A percentile compares a stretch with the other conserved stretches of the same genome.
These are phyloP conservation scores for Chromoteleia sp. DNA, from an alignment of 2,888 invertebrate species.

Conservation along the genomic window DNA sequence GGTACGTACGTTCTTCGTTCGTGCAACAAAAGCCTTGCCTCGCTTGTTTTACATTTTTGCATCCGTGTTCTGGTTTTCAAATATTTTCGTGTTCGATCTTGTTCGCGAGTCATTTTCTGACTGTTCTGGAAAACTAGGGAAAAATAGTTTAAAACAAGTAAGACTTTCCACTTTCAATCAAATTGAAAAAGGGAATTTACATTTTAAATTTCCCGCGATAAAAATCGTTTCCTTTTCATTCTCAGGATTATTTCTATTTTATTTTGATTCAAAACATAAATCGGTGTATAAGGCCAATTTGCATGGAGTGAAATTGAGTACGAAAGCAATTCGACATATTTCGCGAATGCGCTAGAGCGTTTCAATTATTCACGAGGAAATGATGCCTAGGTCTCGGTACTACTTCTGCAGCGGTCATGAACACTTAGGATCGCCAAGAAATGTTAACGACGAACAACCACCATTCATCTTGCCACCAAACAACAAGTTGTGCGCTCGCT, in stretches of 20 bases:
- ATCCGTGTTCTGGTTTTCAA: neutral
- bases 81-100: conserved; percentile 4
- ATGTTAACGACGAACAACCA: conserved; percentile 82
- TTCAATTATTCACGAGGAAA: conserved; percentile 63
- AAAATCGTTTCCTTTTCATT: too few relatives aligned
- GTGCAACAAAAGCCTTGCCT: conserved; percentile 2
- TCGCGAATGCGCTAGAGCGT: conserved; percentile 45
- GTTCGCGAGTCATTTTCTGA: neutral
- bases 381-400: conserved; percentile 74
- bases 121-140: too few relatives aligned
- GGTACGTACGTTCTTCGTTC: conserved; percentile 56
- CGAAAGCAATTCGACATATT: conserved; percentile 56
- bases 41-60: conserved; percentile 17
- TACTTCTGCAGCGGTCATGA: conserved; percentile 79
- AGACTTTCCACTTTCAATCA: too few relatives aligned
- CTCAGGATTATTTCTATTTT: neutral
- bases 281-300: conserved; percentile 9
- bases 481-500: conserved; percentile 84
- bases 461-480: conserved; percentile 84
- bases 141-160: too few relatives aligned
- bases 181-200: too few relatives aligned
- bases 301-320: conserved; percentile 30
- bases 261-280: neutral
- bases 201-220: too few relatives aligned
- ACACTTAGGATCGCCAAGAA: conserved; percentile 75